phyloP scores from a whole-genome alignment of 2,888 invertebrate genomes.

The Mythimna vitellina region DNA sequence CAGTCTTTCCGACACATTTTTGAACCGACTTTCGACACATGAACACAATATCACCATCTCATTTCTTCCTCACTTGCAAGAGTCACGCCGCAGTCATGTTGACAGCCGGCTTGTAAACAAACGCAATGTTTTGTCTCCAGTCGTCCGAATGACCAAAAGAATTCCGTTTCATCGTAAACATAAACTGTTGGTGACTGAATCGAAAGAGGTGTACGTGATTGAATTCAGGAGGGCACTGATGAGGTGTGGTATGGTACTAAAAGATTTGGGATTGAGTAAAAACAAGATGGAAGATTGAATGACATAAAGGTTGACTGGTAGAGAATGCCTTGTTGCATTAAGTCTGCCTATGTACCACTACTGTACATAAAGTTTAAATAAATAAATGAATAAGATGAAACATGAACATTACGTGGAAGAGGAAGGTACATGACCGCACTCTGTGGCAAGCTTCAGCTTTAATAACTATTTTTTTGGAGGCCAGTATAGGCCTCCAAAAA shows the following conservation, averaged over 20 bases:
- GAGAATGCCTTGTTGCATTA: too few relatives aligned
- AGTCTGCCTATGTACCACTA: too few relatives aligned
- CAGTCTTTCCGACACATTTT: too few relatives aligned
- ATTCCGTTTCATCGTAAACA: conserved; percentile 58
- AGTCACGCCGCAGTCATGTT: conserved; percentile 25
- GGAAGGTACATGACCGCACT: too few relatives aligned
- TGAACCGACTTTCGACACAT: background rate
- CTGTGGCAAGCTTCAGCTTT: too few relatives aligned
- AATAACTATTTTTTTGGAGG: too few relatives aligned
- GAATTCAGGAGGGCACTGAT: conserved; percentile 36
- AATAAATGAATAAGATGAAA: too few relatives aligned
- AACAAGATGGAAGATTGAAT: too few relatives aligned
- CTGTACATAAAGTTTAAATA: too few relatives aligned
- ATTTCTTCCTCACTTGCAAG: background rate
- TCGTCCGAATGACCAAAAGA: conserved; percentile 47
- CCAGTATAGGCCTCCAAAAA: rapidly evolving
- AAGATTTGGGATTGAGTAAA: background rate
- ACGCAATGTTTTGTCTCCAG: conserved; percentile 51
- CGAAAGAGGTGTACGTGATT: conserved; percentile 49
- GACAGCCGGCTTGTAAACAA: conserved; percentile 47
- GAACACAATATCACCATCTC: background rate
- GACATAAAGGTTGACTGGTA: too few relatives aligned
- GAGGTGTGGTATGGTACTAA: background rate
- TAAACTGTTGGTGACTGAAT: conserved; percentile 51
- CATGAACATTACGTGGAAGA: too few relatives aligned